Conservation (phyloP, 1,140 invertebrate species). For the Planococcus citri region DNA sequence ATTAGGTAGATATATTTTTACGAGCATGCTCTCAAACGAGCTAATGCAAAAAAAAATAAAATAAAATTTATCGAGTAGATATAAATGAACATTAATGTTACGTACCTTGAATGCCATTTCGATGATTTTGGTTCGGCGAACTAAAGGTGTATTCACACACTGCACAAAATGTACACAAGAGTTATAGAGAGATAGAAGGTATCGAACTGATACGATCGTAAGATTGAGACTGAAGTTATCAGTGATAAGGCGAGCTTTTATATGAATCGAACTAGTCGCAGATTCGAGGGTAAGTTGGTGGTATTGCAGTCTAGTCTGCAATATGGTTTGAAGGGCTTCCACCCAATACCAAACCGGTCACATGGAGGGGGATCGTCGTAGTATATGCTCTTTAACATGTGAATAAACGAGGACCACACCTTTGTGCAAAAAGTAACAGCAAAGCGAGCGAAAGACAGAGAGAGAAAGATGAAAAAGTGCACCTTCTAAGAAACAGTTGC, state of each 20-base stretch:
- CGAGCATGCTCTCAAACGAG: too few species aligned
- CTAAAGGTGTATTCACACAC: too few species aligned
- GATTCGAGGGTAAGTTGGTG: not conserved
- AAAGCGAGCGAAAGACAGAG: not conserved
- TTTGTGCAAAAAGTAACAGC: not conserved
- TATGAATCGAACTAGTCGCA: not conserved
- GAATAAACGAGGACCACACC: conserved; percentile 4
- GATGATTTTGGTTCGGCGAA: not conserved
- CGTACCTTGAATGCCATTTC: not conserved
- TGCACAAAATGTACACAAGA: not conserved
- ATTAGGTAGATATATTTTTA: too few species aligned
- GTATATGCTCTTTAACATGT: too few species aligned
- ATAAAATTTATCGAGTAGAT: too few species aligned
- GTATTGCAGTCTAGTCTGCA: not conserved
- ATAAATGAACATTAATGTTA: not conserved
- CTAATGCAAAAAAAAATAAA: too few species aligned
- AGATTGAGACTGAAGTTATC: not conserved
- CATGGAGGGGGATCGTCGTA: too few species aligned
- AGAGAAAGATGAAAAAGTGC: not conserved
- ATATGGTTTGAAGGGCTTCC: not conserved
- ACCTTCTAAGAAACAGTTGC: not conserved
- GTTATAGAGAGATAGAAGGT: not conserved
- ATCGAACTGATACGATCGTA: not conserved
- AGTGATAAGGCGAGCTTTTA: not conserved
- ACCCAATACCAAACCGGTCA: too few species aligned